These are phyloP conservation scores for Cecidostiba fungosa DNA, from an alignment of 2,888 invertebrate genomes.

Conservation along the genomic window DNA sequence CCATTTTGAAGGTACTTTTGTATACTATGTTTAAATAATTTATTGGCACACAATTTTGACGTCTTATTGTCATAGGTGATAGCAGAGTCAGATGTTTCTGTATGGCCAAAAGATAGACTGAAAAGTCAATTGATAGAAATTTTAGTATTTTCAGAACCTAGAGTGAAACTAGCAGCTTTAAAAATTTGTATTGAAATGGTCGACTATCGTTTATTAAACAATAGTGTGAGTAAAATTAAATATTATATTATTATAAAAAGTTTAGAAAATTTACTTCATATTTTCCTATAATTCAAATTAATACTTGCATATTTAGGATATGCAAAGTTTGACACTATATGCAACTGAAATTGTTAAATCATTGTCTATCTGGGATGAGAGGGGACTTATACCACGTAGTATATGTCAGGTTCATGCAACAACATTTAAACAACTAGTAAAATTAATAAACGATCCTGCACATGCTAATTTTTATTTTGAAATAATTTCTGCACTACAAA, in stretches of 20 bases:
- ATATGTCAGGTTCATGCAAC: slow-evolving; percentile 63
- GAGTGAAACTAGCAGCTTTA: slow-evolving; percentile 72
- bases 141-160: slow-evolving; percentile 69
- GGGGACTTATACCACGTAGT: slow-evolving; percentile 64
- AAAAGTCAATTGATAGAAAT: slow-evolving; percentile 69
- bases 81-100: slow-evolving; percentile 71
- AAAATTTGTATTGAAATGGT: slow-evolving; percentile 70
- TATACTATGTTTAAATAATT: background rate
- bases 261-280: background rate
- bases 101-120: slow-evolving; percentile 70
- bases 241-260: slow-evolving; percentile 15
- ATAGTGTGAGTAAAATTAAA: slow-evolving; percentile 66
- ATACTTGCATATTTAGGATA: slow-evolving; percentile 66
- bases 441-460: slow-evolving; percentile 61
- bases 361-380: slow-evolving; percentile 70
- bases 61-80: slow-evolving; percentile 65
- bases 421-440: slow-evolving; percentile 66
- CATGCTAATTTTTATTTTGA: slow-evolving; percentile 71
- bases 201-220: slow-evolving; percentile 64
- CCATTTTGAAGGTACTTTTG: slow-evolving; percentile 71
- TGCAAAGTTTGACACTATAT: slow-evolving; percentile 67
- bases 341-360: slow-evolving; percentile 71
- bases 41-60: slow-evolving; percentile 25
- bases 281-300: slow-evolving; percentile 35
- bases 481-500: slow-evolving; percentile 69